Evolutionary conservation across 2,888 invertebrate genomes (phyloP).

Genomic region (Xestia ashworthii): DNA sequence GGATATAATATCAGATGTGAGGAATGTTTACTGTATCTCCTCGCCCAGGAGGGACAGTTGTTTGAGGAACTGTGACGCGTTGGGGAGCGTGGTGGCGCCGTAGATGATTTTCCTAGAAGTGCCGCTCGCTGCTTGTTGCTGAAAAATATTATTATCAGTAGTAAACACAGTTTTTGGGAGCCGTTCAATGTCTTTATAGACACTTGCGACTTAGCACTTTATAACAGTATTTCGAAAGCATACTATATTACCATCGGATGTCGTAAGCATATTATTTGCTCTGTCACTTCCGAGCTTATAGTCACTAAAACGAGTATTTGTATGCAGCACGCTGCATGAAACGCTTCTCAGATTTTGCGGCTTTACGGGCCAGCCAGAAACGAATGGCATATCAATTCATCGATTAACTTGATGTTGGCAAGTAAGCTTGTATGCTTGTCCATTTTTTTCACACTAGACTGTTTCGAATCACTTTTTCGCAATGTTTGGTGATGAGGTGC

Average conservation of each 20-base stretch:
- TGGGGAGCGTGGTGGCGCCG: conserved; percentile 98
- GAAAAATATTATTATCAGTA: conserved; percentile 72
- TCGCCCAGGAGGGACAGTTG: conserved; percentile 96
- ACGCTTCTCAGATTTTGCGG: neutral
- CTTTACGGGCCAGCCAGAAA: neutral
- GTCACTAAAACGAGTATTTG: neutral
- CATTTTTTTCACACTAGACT: neutral
- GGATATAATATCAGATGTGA: conserved; percentile 50
- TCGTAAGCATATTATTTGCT: neutral
- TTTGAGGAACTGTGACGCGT: conserved; percentile 98
- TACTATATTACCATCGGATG: neutral
- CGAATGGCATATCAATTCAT: too few relatives aligned
- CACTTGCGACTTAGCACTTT: neutral
- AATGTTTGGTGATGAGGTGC: too few relatives aligned
- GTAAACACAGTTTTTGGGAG: neutral
- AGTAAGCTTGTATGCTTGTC: too few relatives aligned
- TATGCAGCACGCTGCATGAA: neutral
- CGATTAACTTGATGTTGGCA: too few relatives aligned
- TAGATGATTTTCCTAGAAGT: conserved; percentile 96
- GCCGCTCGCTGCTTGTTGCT: conserved; percentile 93
- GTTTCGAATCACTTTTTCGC: too few relatives aligned
- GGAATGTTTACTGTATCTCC: conserved; percentile 91
- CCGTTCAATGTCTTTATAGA: neutral
- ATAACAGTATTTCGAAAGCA: neutral
- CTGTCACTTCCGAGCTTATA: neutral